Conservation (phyloP, 2,113 vertebrate species). For the Pteruthius melanotis region DNA sequence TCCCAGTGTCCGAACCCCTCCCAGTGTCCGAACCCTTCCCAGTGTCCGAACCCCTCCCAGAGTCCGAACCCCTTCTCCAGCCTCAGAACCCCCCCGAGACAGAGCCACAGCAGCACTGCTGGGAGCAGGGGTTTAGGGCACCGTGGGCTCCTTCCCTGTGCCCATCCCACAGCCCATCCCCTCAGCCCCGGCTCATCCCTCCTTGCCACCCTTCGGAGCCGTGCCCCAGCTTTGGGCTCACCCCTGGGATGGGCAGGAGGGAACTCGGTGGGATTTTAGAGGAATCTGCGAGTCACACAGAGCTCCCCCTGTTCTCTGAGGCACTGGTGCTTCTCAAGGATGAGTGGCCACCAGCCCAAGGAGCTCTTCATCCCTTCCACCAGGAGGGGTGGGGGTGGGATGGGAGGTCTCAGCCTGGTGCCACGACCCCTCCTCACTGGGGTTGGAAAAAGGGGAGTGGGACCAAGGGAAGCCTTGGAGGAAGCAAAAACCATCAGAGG, state of each 20-base stretch:
- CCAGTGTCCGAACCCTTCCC: background rate
- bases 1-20: background rate
- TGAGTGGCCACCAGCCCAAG: background rate
- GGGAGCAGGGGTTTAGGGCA: background rate
- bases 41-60: background rate
- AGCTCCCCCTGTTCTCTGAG: background rate
- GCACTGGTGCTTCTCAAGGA: background rate
- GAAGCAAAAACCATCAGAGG: background rate
- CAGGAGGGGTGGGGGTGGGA: background rate
- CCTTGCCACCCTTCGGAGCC: background rate
- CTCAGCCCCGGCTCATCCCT: background rate
- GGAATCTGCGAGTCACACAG: background rate
- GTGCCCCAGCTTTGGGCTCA: rapidly evolving
- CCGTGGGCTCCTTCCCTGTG: background rate
- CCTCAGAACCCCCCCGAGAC: background rate
- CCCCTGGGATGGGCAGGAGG: background rate
- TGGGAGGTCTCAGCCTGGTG: background rate
- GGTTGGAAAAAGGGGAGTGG: background rate
- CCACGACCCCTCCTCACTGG: background rate
- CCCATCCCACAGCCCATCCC: background rate
- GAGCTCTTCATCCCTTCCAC: background rate
- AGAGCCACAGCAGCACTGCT: background rate
- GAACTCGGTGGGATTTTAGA: rapidly evolving
- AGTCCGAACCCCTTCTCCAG: background rate
- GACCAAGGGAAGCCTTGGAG: background rate